Percentiles rank a stretch among this genome's conserved stretches.
Evolutionary conservation across 2,797 vertebrate genomes (phyloP).

Genomic region (Iguana delicatissima): DNA sequence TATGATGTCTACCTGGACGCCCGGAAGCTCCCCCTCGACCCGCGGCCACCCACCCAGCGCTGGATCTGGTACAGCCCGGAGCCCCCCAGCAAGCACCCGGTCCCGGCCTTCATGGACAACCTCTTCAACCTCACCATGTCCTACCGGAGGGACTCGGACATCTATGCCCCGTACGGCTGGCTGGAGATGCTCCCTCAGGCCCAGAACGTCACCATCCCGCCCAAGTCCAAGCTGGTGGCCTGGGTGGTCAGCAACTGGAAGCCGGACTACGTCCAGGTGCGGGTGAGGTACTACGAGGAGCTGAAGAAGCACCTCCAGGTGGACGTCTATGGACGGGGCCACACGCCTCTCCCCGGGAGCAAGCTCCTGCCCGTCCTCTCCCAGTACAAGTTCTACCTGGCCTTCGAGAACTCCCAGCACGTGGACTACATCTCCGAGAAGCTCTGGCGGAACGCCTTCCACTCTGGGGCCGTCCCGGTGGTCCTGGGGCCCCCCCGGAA

Average conservation of each 20-base stretch:
- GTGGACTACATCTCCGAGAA: constrained; percentile 74
- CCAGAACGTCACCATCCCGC: constrained; percentile 23
- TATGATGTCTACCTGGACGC: neutral
- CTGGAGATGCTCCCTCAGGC: constrained; percentile 39
- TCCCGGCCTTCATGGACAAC: constrained; percentile 35
- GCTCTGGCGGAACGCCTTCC: constrained; percentile 82
- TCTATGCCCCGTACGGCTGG: constrained; percentile 71
- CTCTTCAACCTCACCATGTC: constrained; percentile 76
- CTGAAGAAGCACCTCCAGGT: constrained; percentile 52
- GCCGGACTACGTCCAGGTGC: rapidly evolving
- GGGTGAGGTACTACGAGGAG: constrained; percentile 59
- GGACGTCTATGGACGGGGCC: constrained; percentile 31
- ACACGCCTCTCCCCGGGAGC: neutral
- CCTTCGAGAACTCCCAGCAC: constrained; percentile 74
- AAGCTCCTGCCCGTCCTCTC: constrained; percentile 34
- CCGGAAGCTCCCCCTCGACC: neutral
- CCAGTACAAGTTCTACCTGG: constrained; percentile 74
- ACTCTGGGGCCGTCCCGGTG: constrained; percentile 70
- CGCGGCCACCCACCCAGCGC: constrained; percentile 39
- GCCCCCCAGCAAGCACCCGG: constrained; percentile 37
- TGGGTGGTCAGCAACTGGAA: constrained; percentile 74
- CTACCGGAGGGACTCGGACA: constrained; percentile 69
- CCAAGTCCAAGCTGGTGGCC: constrained; percentile 71
- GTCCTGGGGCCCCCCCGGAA: constrained; percentile 57
- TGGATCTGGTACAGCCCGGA: constrained; percentile 79